Evolutionary conservation across 2,113 vertebrate genomes (phyloP).

Genomic region (Isichthys henryi): DNA sequence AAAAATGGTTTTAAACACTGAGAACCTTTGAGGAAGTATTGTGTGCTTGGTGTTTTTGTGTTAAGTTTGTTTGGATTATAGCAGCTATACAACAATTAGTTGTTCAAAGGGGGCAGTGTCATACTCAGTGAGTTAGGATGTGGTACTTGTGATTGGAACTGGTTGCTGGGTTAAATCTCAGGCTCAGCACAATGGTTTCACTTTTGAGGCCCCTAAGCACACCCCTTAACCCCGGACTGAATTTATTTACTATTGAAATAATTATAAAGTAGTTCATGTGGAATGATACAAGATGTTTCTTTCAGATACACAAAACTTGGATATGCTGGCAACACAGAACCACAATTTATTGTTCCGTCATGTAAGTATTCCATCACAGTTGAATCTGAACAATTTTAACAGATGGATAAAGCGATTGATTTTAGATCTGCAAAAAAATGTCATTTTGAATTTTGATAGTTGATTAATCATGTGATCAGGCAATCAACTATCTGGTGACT

Average conservation of each 20-base stretch:
- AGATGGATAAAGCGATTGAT: neutral
- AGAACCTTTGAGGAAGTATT: neutral
- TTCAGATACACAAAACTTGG: conserved; percentile 92
- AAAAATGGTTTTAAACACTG: neutral
- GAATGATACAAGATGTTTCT: conserved; percentile 21
- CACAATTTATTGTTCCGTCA: conserved; percentile 97
- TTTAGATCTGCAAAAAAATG: neutral
- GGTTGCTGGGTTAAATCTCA: neutral
- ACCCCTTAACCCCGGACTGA: neutral
- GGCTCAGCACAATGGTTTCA: neutral
- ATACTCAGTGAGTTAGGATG: neutral
- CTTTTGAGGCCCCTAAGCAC: neutral
- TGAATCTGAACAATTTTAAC: neutral
- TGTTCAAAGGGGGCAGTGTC: neutral
- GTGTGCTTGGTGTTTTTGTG: neutral
- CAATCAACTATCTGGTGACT: neutral
- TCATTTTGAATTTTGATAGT: neutral
- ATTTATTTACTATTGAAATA: neutral
- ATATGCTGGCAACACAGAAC: conserved; percentile 96
- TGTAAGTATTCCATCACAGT: conserved; percentile 69
- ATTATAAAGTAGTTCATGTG: neutral
- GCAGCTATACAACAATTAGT: neutral
- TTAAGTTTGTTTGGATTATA: neutral
- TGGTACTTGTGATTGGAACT: neutral
- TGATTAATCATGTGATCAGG: neutral